Evolutionary conservation across 2,888 invertebrate species (phyloP).

Genomic region (Oscheius onirici): DNA sequence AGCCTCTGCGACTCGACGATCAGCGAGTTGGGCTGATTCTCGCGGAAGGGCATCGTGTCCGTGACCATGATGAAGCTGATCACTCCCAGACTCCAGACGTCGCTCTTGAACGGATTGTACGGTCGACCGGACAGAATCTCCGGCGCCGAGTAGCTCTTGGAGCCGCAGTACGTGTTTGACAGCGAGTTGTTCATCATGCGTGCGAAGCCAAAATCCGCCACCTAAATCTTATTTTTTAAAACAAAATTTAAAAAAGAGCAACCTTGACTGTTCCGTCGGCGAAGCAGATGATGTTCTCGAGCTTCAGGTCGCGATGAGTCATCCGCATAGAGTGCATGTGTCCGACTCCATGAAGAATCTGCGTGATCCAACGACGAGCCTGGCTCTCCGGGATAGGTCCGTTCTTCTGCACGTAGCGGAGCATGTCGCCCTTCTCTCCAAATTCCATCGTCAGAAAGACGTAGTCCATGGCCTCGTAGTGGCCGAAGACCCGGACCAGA

Average conservation of each 20-base stretch:
- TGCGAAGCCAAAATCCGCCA: constrained; percentile 27
- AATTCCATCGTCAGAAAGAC: constrained; percentile 74
- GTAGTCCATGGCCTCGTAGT: constrained; percentile 50
- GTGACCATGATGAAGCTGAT: constrained; percentile 74
- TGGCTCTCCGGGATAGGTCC: constrained; percentile 72
- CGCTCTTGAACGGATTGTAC: constrained; percentile 74
- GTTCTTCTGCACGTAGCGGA: constrained; percentile 72
- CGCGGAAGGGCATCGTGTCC: constrained; percentile 75
- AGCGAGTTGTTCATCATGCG: constrained; percentile 72
- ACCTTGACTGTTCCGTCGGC: constrained; percentile 71
- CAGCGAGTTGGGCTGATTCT: constrained; percentile 59
- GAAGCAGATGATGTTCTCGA: constrained; percentile 75
- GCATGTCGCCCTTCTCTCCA: constrained; percentile 73
- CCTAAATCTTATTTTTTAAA: constrained; percentile 60
- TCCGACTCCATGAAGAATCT: constrained; percentile 71
- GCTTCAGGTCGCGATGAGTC: constrained; percentile 74
- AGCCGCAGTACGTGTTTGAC: constrained; percentile 74
- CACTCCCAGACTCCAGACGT: constrained; percentile 74
- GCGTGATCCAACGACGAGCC: constrained; percentile 72
- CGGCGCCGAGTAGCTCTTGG: constrained; percentile 73
- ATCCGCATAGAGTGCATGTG: constrained; percentile 73
- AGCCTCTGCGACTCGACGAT: no score
- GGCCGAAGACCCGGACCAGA: constrained; percentile 44
- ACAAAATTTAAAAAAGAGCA: constrained; percentile 74
- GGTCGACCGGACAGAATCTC: constrained; percentile 73